Evolutionary conservation across 2,888 invertebrate species (phyloP).

Genomic region (Platycheirus rosarum): DNA sequence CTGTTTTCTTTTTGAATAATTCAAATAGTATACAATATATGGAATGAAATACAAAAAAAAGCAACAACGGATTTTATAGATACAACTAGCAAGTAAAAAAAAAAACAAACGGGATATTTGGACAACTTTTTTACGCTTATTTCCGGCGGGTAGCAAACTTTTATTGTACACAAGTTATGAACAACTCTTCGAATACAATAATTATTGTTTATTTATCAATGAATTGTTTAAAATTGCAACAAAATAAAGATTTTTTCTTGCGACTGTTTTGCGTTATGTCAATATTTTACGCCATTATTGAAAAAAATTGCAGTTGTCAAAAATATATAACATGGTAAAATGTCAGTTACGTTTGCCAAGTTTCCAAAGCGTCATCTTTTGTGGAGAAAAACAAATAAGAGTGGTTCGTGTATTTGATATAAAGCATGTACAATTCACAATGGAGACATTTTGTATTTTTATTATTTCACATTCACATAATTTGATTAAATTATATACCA

Average conservation of each 20-base stretch:
- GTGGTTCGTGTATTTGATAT: conserved; percentile 24
- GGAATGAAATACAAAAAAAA: conserved; percentile 16
- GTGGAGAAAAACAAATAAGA: not conserved
- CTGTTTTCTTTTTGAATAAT: conserved; percentile 13
- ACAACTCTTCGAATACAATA: conserved; percentile 21
- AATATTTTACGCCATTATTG: conserved; percentile 73
- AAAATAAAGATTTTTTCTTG: conserved; percentile 39
- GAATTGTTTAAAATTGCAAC: conserved; percentile 24
- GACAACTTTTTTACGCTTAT: not conserved
- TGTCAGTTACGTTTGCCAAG: conserved; percentile 68
- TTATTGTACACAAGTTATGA: not conserved
- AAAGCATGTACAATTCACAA: not conserved
- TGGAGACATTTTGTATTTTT: not conserved
- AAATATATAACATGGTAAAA: conserved; percentile 43
- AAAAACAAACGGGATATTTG: conserved; percentile 21
- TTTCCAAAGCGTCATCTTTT: conserved; percentile 8
- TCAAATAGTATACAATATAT: not conserved
- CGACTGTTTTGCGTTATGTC: conserved; percentile 64
- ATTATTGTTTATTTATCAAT: conserved; percentile 21
- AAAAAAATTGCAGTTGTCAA: conserved; percentile 69
- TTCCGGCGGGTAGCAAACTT: not conserved
- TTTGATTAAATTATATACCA: too few species aligned
- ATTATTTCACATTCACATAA: too few species aligned
- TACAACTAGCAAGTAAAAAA: conserved; percentile 8
- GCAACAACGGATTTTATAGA: conserved; percentile 19